Base-by-base conservation (phyloP, 30 jellyfish, hydroid and myxozoan genomes). In the Pseudorhiza aurosa region DNA sequence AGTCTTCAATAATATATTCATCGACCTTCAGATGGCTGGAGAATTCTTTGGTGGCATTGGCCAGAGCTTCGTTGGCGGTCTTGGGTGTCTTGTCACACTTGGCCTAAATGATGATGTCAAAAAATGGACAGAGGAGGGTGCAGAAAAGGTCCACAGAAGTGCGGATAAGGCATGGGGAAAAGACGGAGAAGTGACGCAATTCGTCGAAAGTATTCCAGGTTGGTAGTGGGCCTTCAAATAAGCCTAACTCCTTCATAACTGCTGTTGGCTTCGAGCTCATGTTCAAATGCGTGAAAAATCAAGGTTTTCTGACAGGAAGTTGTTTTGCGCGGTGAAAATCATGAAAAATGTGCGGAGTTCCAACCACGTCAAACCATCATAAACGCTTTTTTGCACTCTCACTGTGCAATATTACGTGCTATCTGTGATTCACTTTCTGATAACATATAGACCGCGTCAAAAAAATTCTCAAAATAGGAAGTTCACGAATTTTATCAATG, bases 81-180 rank as follows among this genome's bases (percentile, higher is more conserved):
- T 75, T 10, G 87, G 65, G 10, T 49, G 77, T n/a, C 36, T 31
- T 10, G 67, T 21, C 3, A 75, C 87, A 1, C 51, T 75, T 6
- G 87, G 87, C 17, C 63, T 75, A 24, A 56, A 19, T 27, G 55
- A 75, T 4, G 87, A 75, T 19, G 87, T 75, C 8, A 36, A 22
- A 36, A 58, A 43, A 40, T 75, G 87, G 87, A 75, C 87, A 10
- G 77, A 53, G 25, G 68, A 75, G 39, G 87, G 87, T 11, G 69
- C 64, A 14, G 22, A 12, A 30, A 75, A 56, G 29, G 67, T 75
- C 3, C 46, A 4, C 2, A 31, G 64, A 28, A 55, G 64, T 57
- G 87, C 87, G 11, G 87, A 75, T 8, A 75, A 55, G 37, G 87
- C 87, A 10, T 75, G 87, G 87, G 87, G 87, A 2, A 57, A 37